Base-by-base conservation (phyloP, 2,888 invertebrate species). In the Neoascia interrupta region DNA sequence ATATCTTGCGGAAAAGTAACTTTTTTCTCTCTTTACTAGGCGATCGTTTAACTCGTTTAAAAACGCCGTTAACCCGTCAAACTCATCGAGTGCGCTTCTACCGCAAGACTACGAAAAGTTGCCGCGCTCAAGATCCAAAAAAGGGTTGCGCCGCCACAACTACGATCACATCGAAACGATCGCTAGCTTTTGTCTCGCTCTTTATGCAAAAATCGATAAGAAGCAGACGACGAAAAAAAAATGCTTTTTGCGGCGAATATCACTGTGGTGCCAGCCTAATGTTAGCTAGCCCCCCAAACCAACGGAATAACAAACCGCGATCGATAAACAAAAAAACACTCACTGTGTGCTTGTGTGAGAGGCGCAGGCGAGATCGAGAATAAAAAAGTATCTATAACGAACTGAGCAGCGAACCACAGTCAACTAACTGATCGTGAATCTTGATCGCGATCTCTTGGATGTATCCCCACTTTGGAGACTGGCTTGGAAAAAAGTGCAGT, bases 41-140 rank as follows among this genome's bases (percentile, higher is more conserved):
- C 63, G 70, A 76, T 60, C 73, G 61, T 73, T 73, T 60, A 37
- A 51, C 64, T 70, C 53, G 31, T 53, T 60, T 37, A 19, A 45
- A n/a, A 69, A 58, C 58, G 49, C 49, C 23, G 49, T 49, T 61
- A 49, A 73, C 72, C 79, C 79, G 79, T 56, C 49, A 79, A 79
- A 73, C 79, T 79, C 66, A 49, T 61, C 79, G 61, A 79, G 79
- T 79, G 51, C 79, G 73, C 79, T 61, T 66, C 56, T 68, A 79
- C 73, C 79, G 79, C 72, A 79, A 68, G 79, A 79, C 79, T 79
- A 79, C 79, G 61, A 56, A 36, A 61, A 72, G 54, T 68, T 73
- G 39, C 61, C 72, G 73, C 61, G 43, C 54, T 68, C 61, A 56
- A 73, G 51, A 73, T 68, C 66, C 79, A 79, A 79, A 73, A 73